Evolutionary conservation across 2,797 vertebrate genomes (phyloP), one percentile per base, ranked within the genome.

Genomic region (Halcyon badia): DNA sequence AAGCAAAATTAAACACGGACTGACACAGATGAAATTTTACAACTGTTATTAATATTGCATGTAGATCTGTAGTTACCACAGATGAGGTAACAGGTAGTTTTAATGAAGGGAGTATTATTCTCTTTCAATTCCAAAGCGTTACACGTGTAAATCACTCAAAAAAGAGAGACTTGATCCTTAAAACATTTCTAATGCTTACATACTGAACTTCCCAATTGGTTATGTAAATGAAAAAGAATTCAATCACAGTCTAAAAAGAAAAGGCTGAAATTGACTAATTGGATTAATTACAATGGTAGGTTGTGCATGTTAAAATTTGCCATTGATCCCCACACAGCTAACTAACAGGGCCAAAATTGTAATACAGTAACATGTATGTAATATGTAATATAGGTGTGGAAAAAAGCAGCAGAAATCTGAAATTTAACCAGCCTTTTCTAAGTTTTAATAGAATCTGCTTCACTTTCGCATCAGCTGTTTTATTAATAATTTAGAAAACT

Each of bases 1-100:
- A 57, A 10, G 92, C 90, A 97, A 96, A 97, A 96, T 97, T 95
- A 95, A 94, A 95, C 72, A 92, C 8, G n/a, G 83, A 80, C 66
- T 60, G 83, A 95, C 26, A 37, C 58, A 91, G 84, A 33, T 33
- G 54, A 57, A 57, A 57, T 33, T 57, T 57, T n/a, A 57, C 54
- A 57, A 33, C 54, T 33, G 31, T 57, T 57, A 21, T 33, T 57
- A 57, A 21, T 57, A n/a, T 57, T 33, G 54, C n/a, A 57, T 33
- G 54, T 80, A 82, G 90, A 69, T 51, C 89, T 70, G 73, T 28
- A 61, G 48, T 61, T 44, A 87, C 85, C 33, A 88, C 42, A 75
- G 31, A 48, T 5, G 41, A 75, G 28, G 15, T 33, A 90, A 69
- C 49, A 72, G 42, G 49, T 73, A 58, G 57, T 49, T 68, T 44